Evolutionary conservation across 2,888 invertebrate genomes (phyloP).

Genomic region (Philhelius pedissequus): DNA sequence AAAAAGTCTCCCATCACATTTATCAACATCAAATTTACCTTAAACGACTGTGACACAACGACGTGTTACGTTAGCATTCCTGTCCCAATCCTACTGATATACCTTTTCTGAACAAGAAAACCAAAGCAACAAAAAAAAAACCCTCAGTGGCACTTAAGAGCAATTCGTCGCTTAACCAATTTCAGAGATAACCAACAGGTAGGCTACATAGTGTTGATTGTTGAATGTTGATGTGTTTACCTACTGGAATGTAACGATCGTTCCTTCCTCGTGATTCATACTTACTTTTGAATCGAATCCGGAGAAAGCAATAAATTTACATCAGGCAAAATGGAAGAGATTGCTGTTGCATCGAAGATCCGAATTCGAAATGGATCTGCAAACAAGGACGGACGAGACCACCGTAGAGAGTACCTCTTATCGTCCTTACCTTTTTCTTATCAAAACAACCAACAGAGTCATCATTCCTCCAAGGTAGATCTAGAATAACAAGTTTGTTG

Average conservation of each 20-base stretch:
- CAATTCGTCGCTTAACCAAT: constrained; percentile 51
- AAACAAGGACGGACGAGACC: constrained; percentile 60
- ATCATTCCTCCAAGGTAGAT: constrained; percentile 33
- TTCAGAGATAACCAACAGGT: constrained; percentile 58
- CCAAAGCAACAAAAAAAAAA: background rate
- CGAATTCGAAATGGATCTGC: constrained; percentile 49
- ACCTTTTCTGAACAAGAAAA: background rate
- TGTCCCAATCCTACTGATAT: background rate
- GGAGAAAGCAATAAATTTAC: constrained; percentile 24
- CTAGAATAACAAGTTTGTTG: constrained; percentile 52
- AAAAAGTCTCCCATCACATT: constrained; percentile 30
- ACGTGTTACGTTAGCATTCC: constrained; percentile 49
- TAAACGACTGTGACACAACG: constrained; percentile 55
- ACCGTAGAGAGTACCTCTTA: constrained; percentile 54
- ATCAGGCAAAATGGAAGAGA: background rate
- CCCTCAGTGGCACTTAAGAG: constrained; percentile 61
- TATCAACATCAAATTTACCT: constrained; percentile 58
- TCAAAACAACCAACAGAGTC: constrained; percentile 66
- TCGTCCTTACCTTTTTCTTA: constrained; percentile 56
- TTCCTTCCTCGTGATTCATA: constrained; percentile 37
- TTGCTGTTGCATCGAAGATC: constrained; percentile 15
- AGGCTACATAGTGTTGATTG: too few species aligned
- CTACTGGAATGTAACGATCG: background rate
- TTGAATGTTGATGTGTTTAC: background rate
- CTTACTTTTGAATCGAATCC: constrained; percentile 21